Conservation (phyloP, 2,113 vertebrate species). For the Bucco capensis region DNA sequence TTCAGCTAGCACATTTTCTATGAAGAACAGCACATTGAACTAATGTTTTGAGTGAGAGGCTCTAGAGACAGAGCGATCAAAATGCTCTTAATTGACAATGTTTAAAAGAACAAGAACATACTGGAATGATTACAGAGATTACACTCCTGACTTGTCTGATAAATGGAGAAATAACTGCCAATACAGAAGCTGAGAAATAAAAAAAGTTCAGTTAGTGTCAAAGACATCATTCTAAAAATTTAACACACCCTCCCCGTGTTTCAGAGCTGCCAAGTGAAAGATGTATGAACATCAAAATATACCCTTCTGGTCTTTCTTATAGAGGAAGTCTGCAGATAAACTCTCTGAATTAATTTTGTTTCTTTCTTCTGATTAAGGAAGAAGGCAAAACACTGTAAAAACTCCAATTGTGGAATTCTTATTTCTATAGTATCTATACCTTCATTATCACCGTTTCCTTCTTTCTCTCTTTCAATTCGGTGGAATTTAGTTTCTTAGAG, state of each 20-base stretch:
- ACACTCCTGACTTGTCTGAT: background rate
- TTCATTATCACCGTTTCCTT: background rate
- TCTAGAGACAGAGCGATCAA: background rate
- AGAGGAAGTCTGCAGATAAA: background rate
- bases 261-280: background rate
- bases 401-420: background rate
- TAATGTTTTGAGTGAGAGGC: background rate
- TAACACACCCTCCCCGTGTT: background rate
- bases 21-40: background rate
- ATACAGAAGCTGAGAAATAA: background rate
- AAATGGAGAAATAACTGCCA: background rate
- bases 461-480: background rate
- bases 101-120: background rate
- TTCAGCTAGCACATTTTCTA: background rate
- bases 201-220: background rate
- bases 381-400: background rate
- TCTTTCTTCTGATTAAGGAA: background rate
- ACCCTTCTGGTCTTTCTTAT: background rate
- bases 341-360: background rate
- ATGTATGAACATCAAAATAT: fast-evolving
- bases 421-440: background rate
- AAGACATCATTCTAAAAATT: background rate
- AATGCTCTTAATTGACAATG: background rate
- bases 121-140: background rate
- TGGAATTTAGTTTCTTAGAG: background rate